phyloP scores from a whole-genome alignment of 2,888 invertebrate genomes.

The Hypomecis atomaria region DNA sequence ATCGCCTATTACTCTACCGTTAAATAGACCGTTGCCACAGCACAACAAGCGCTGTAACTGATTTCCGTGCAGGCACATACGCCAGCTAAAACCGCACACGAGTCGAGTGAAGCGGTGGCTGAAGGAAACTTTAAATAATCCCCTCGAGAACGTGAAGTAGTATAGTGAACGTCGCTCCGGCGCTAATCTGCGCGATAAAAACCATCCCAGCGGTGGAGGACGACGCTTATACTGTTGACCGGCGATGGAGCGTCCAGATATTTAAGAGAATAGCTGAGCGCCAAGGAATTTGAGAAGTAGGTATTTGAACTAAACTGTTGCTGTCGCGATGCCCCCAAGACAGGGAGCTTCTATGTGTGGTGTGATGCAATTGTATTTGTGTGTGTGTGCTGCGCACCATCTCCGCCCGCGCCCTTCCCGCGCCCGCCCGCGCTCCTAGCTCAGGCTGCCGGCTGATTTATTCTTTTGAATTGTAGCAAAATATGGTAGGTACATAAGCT shows the following conservation, averaged over 20 bases:
- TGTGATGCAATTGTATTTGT: too few relatives aligned
- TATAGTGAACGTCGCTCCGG: constrained; percentile 58
- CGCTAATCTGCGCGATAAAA: constrained; percentile 69
- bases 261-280: too few relatives aligned
- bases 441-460: too few relatives aligned
- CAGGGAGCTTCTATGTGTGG: too few relatives aligned
- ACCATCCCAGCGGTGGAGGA: constrained; percentile 55
- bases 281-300: too few relatives aligned
- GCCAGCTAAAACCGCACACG: constrained; percentile 36
- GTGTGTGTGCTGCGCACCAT: too few relatives aligned
- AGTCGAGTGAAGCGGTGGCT: constrained; percentile 38
- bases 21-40: constrained; percentile 2
- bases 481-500: too few relatives aligned
- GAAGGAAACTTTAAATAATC: constrained; percentile 66
- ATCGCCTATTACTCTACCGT: neutral
- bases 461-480: too few relatives aligned
- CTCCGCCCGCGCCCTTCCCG: too few relatives aligned
- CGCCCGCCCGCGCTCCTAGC: too few relatives aligned
- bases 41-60: constrained; percentile 9
- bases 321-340: too few relatives aligned
- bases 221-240: constrained; percentile 66
- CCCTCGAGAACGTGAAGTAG: constrained; percentile 63
- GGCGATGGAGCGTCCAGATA: constrained; percentile 69
- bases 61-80: constrained; percentile 15
- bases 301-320: too few relatives aligned